Base-by-base conservation (phyloP, 2,113 vertebrate species). In the Condylura cristata region DNA sequence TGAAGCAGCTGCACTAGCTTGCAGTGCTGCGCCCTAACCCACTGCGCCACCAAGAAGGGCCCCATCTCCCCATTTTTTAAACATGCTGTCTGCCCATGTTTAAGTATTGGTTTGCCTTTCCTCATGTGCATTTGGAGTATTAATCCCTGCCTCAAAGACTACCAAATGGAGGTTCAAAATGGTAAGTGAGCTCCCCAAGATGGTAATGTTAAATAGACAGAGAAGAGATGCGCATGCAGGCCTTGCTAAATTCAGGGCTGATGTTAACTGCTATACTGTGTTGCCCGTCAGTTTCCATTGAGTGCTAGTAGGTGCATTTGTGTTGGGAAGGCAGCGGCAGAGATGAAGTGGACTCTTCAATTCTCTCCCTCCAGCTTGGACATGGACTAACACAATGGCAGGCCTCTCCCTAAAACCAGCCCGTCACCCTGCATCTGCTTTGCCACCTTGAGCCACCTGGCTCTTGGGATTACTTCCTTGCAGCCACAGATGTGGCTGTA, bases 221-320 rank as follows among this genome's bases (percentile, higher is more conserved):
- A 94, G 30, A 32, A 72, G 61, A 41, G 58, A 66, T 30, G 70
- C 24, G 66, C 82, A 28, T 8, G 1, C 30, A 83, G 8, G 1
- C 34, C 39, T 81, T 39, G 48, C 46, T 79, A 56, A 37, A 46
- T 37, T 24, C 48, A 32, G n/a, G 10, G 58, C n/a, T 17, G 37
- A 3, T 5, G 2, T 28, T 39, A 26, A 56, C n/a, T 17, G 18
- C 30, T 22, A 3, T 0, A 2, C 70, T 6, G 9, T 26, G 1
- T 41, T 39, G 41, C 44, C 39, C 63, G 56, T 86, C 44, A 44
- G 32, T 14, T n/a, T 76, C 79, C 63, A 1, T 2, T 24, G 14
- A 32, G n/a, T 37, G 5, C 16, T 22, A 34, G 60, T 2, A 76
- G 44, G 22, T 5, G 12, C 16, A 16, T 76, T 28, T 56, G 22